These are phyloP conservation scores for Carcinoscorpius rotundicauda DNA, from an alignment of 1,140 invertebrate genomes.

Conservation along the genomic window DNA sequence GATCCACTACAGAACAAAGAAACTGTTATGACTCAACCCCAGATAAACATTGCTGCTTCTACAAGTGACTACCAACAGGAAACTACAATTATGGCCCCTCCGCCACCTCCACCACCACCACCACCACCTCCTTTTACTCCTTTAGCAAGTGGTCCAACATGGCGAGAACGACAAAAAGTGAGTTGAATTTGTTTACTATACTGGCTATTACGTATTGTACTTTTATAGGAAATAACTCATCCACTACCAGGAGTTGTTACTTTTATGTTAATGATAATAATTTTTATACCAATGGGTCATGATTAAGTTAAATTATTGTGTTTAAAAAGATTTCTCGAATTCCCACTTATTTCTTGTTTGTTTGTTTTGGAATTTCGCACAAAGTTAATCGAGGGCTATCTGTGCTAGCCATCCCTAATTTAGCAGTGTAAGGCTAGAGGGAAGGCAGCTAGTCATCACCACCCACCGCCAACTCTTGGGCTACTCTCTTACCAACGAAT, in stretches of 20 bases:
- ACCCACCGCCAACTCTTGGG: too few species aligned
- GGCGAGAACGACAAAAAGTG: slow-evolving; percentile 19
- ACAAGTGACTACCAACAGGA: not conserved
- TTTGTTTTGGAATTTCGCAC: too few species aligned
- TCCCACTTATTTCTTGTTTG: too few species aligned
- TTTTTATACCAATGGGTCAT: slow-evolving; percentile 25
- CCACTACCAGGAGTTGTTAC: slow-evolving; percentile 36
- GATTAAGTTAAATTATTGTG: not conserved
- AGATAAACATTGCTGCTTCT: not conserved
- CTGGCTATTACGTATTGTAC: slow-evolving; percentile 16
- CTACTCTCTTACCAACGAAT: too few species aligned
- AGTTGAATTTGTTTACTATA: not conserved
- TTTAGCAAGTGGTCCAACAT: not conserved
- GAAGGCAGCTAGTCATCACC: too few species aligned
- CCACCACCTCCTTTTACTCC: slow-evolving; percentile 7
- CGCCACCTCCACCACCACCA: slow-evolving; percentile 11
- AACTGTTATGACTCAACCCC: not conserved
- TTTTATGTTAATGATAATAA: slow-evolving; percentile 39
- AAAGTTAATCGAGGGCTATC: too few species aligned
- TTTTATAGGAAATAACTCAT: slow-evolving; percentile 41
- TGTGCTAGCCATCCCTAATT: too few species aligned
- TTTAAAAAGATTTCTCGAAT: too few species aligned
- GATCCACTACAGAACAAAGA: not conserved
- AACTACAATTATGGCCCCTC: slow-evolving; percentile 10
- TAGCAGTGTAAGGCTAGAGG: too few species aligned